Conservation (phyloP, 2,888 invertebrate genomes). For the Pachycephus smyrnensis region DNA sequence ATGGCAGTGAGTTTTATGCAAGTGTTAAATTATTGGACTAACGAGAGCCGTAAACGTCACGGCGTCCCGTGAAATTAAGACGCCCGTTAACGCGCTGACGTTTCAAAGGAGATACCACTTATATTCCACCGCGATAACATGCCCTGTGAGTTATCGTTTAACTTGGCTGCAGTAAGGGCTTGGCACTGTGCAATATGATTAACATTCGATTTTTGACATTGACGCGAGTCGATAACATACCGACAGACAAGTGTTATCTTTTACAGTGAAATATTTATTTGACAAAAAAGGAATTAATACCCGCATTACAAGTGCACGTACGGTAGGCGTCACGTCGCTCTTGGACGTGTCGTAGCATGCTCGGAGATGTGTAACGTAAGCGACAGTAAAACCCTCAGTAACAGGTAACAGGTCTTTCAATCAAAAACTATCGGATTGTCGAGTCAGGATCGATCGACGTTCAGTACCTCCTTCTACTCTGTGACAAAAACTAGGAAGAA, state of each 20-base stretch:
- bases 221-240: neutral
- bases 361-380: neutral
- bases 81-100: conserved; percentile 10
- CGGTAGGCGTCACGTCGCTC: neutral
- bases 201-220: neutral
- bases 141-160: neutral
- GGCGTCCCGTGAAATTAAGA: conserved; percentile 29
- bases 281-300: neutral
- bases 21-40: conserved; percentile 17
- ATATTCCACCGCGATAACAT: neutral
- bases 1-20: conserved; percentile 1
- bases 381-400: neutral
- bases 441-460: neutral
- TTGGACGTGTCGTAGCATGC: neutral
- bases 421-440: neutral
- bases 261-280: neutral
- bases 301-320: neutral
- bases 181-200: neutral
- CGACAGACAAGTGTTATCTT: neutral
- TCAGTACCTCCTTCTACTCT: neutral
- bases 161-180: neutral
- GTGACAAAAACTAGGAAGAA: conserved; percentile 18
- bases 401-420: neutral
- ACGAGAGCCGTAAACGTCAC: conserved; percentile 25
- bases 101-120: neutral